A percentile compares a stretch with the other conserved stretches of the same genome.
Conservation (phyloP, 2,113 vertebrate genomes). For the Python bivittatus region DNA sequence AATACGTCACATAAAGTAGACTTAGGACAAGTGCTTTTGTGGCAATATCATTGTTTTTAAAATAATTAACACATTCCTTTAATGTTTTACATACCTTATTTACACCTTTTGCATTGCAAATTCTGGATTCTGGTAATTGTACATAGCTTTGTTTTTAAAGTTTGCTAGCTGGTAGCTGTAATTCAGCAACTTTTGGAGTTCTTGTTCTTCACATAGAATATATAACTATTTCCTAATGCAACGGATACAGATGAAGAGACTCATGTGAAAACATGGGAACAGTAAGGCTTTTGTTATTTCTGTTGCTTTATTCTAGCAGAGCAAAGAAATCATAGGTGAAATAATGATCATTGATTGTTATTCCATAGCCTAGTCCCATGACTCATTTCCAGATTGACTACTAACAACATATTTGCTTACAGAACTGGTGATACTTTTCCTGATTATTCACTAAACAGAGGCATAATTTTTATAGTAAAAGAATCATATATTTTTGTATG, state of each 20-base stretch:
- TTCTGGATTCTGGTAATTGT: conserved; percentile 6
- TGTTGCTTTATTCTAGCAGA: neutral
- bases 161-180: neutral
- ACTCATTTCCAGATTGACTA: neutral
- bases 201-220: neutral
- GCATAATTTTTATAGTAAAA: neutral
- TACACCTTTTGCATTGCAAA: neutral
- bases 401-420: neutral
- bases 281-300: conserved; percentile 29
- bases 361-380: fast-evolving
- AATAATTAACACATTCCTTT: neutral
- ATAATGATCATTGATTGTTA: neutral
- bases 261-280: neutral
- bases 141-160: neutral
- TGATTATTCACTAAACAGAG: neutral
- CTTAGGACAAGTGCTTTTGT: neutral
- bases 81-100: neutral
- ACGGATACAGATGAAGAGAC: conserved; percentile 22
- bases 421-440: neutral
- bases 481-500: conserved; percentile 2
- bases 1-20: neutral
- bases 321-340: conserved; percentile 18
- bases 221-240: conserved; percentile 2
- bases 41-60: neutral
- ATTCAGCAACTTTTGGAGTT: neutral